Percentiles rank a stretch among this genome's conserved stretches.
Evolutionary conservation across 2,797 vertebrate genomes (phyloP).

Genomic region (Avahi laniger): DNA sequence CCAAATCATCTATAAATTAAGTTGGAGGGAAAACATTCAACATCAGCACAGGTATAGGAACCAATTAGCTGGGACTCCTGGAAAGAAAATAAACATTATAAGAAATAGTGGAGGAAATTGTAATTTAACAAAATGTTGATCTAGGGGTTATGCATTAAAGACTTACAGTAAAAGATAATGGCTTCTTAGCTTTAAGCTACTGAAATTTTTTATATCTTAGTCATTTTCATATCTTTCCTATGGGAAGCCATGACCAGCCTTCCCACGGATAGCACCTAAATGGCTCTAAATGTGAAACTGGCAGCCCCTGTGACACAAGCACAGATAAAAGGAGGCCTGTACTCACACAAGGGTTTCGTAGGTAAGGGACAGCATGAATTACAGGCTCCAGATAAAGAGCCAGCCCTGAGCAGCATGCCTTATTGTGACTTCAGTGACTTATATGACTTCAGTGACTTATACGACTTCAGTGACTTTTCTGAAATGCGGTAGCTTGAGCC

Average conservation of each 20-base stretch:
- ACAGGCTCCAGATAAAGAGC: background rate
- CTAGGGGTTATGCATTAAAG: background rate
- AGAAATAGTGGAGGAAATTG: background rate
- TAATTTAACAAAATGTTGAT: background rate
- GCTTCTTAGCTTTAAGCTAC: background rate
- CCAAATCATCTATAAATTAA: background rate
- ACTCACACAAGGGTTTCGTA: background rate
- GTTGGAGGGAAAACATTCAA: background rate
- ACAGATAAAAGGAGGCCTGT: background rate
- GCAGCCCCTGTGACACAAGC: background rate
- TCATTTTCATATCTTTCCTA: background rate
- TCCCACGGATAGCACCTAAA: background rate
- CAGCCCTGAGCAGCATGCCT: background rate
- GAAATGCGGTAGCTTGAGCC: background rate
- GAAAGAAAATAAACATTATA: background rate
- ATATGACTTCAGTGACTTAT: background rate
- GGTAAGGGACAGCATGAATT: background rate
- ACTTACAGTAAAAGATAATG: background rate
- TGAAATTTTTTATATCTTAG: too few relatives aligned
- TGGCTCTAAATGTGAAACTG: background rate
- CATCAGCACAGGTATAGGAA: background rate
- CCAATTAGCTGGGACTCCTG: background rate
- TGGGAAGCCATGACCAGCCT: background rate
- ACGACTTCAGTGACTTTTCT: background rate
- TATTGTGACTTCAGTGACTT: background rate